Evolutionary conservation across 2,113 vertebrate species (phyloP).

Genomic region (Hippocampus mohnikei): DNA sequence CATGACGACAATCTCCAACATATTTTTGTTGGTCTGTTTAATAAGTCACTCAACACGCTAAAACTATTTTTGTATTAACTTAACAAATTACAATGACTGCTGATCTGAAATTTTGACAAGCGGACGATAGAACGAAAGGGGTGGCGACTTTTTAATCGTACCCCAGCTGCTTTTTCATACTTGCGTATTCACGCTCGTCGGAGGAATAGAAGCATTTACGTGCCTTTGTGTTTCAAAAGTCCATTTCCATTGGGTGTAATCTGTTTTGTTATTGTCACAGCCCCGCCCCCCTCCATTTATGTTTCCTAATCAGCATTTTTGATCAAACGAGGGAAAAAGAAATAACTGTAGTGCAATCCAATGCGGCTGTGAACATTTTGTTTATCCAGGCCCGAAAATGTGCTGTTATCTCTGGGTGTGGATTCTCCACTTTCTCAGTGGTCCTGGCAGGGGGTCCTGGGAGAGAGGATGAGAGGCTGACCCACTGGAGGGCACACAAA

Average conservation of each 20-base stretch:
- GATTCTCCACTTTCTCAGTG: constrained; percentile 36
- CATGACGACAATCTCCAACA: no score
- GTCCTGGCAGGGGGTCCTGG: constrained; percentile 59
- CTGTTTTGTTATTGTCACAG: constrained; percentile 10
- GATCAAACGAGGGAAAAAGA: constrained; percentile 34
- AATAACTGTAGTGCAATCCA: constrained; percentile 39
- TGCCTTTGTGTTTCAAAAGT: not conserved
- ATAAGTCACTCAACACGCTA: no score
- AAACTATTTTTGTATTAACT: no score
- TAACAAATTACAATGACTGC: no score
- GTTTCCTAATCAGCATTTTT: constrained; percentile 47
- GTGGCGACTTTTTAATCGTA: not conserved
- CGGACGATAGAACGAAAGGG: no score
- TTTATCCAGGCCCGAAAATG: constrained; percentile 60
- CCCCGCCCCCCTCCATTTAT: constrained; percentile 4
- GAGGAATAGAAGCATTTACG: not conserved
- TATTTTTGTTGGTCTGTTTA: no score
- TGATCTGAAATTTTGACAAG: no score
- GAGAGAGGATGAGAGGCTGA: constrained; percentile 59
- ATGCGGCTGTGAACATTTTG: constrained; percentile 34
- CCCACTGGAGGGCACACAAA: constrained; percentile 43
- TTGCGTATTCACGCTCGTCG: not conserved
- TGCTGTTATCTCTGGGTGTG: constrained; percentile 63
- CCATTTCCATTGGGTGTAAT: not conserved
- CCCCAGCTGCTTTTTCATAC: not conserved